phyloP scores from a whole-genome alignment of 2,888 invertebrate species.

The Strigamia maritima region DNA sequence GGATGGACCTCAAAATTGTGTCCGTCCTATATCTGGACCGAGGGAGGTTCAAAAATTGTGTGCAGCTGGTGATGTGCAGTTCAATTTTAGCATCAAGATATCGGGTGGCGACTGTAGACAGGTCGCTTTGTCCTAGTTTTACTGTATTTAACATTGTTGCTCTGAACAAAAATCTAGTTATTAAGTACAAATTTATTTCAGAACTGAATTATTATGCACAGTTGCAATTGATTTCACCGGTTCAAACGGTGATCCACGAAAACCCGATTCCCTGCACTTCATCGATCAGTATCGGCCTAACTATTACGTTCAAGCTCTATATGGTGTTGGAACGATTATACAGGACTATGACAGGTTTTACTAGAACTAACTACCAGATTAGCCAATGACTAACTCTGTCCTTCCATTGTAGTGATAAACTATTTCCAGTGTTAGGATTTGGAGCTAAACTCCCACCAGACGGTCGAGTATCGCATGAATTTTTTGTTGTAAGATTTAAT shows the following conservation, averaged over 20 bases:
- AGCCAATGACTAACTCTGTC: not conserved
- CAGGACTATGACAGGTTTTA: conserved; percentile 46
- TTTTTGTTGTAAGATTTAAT: not conserved
- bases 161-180: too few relatives aligned
- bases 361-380: not conserved
- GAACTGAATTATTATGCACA: conserved; percentile 54
- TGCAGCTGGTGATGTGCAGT: too few relatives aligned
- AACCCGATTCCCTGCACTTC: conserved; percentile 45
- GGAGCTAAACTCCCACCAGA: conserved; percentile 57
- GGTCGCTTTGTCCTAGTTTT: too few relatives aligned
- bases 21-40: too few relatives aligned
- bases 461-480: conserved; percentile 52
- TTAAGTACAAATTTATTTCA: too few relatives aligned
- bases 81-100: too few relatives aligned
- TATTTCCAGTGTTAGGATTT: conserved; percentile 59
- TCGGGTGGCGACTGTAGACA: too few relatives aligned
- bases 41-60: too few relatives aligned
- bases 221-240: conserved; percentile 56
- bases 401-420: conserved; percentile 48
- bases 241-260: conserved; percentile 45
- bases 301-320: conserved; percentile 50
- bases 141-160: too few relatives aligned
- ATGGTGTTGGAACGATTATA: conserved; percentile 48
- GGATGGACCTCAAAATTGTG: too few relatives aligned
- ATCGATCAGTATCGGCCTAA: conserved; percentile 44